Base-by-base conservation (phyloP, 2,888 invertebrate genomes). In the Amphiduros pacificus region DNA sequence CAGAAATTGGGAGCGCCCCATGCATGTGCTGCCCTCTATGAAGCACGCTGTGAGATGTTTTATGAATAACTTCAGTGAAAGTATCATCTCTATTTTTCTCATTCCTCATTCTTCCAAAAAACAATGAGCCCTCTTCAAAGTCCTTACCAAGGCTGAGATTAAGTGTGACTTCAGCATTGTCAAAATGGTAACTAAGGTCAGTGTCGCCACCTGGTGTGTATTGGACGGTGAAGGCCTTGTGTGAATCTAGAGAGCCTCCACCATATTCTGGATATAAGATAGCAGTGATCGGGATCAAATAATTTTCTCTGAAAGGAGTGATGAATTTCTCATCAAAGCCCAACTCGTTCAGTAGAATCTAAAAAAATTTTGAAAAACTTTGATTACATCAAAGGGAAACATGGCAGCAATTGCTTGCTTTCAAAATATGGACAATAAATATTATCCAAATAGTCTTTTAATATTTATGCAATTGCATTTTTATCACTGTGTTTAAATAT, bases 131-230 rank as follows among this genome's bases (percentile, higher is more conserved):
- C 6, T 80, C 83, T 28, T 68, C 70, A 70, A 78, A 84, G 6
- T 73, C 69, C 36, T 75, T 73, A n/a, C 76, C 76, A 11, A 84
- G 71, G 27, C 78, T 77, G n/a, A 84, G 73, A 70, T 84, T 84
- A 11, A 83, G 58, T 2, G 84, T 83, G 4, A 84, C 73, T 71
- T 84, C 84, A 26, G 83, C 78, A 65, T 85, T 84, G 72, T 85
- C 84, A 72, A 74, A 84, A 71, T 85, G 84, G 68, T 73, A 77
- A 56, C 70, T 71, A 17, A 84, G 74, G 60, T 82, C 81, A 26
- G 66, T 62, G 70, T 84, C 84, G 57, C 78, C 24, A 1, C 49
- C 29, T 2, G 73, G 62, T 48, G 76, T 74, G 71, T 84, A 84
- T 24, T 72, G 71, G 2, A 84, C 84, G 50, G 77, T 74, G 65